These are phyloP conservation scores for Orcinus orca DNA, from an alignment of 2,113 vertebrate genomes.

Conservation along the genomic window DNA sequence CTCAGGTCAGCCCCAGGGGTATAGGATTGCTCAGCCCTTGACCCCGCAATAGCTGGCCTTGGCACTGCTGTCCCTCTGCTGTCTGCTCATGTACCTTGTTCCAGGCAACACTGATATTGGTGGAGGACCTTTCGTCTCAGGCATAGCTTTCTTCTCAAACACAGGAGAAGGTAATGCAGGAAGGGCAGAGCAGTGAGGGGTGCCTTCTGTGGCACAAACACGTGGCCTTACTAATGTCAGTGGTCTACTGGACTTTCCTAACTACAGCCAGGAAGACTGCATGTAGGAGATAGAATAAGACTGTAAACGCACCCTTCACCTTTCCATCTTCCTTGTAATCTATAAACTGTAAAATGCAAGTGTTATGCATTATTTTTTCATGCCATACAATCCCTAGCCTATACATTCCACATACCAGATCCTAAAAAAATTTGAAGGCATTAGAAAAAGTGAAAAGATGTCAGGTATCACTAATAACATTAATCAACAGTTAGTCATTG, in stretches of 20 bases:
- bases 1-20: conserved; percentile 67
- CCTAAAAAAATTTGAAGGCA: neutral
- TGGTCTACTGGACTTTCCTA: neutral
- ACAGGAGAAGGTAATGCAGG: neutral
- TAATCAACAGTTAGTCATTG: neutral
- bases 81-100: conserved; percentile 57
- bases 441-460: neutral
- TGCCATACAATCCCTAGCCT: neutral
- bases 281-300: neutral
- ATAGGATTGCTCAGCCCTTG: conserved; percentile 72
- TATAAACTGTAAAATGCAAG: neutral
- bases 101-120: conserved; percentile 46
- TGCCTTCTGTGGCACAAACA: neutral
- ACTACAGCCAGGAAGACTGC: neutral
- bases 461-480: neutral
- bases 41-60: conserved; percentile 70
- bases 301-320: neutral
- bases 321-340: neutral
- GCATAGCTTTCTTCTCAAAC: neutral
- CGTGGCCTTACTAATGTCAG: neutral
- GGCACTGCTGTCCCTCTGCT: conserved; percentile 58
- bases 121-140: neutral
- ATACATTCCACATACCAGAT: neutral
- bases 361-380: neutral
- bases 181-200: neutral